These are phyloP conservation scores for Alexandromys oeconomus DNA, from an alignment of 2,797 vertebrate genomes.

Conservation along the genomic window DNA sequence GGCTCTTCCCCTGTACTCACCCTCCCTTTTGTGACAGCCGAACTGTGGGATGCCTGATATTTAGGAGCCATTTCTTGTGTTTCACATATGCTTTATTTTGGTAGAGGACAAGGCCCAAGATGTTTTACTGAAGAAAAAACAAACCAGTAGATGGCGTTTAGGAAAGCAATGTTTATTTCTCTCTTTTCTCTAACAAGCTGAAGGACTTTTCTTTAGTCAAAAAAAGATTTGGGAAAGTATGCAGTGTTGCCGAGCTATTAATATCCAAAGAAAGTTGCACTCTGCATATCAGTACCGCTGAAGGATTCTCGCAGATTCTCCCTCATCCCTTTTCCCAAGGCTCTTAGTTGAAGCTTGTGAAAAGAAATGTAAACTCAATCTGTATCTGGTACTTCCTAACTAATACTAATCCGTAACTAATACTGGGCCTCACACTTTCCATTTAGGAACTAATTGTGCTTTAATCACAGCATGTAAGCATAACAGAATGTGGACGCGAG, in stretches of 20 bases:
- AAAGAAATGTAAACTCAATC: background rate
- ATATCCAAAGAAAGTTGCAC: rapidly evolving
- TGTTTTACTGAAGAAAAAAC: background rate
- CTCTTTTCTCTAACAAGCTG: background rate
- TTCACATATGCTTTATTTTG: background rate
- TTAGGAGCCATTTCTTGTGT: background rate
- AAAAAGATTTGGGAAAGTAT: background rate
- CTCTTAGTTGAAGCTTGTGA: background rate
- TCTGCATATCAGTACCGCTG: rapidly evolving
- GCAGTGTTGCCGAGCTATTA: background rate
- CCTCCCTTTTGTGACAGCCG: background rate
- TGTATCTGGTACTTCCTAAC: background rate
- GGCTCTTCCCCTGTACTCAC: background rate
- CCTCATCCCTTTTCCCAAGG: background rate
- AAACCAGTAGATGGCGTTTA: background rate
- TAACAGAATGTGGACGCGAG: too few relatives aligned
- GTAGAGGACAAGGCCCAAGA: background rate
- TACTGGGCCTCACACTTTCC: background rate
- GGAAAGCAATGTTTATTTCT: background rate
- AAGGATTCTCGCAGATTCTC: too few relatives aligned
- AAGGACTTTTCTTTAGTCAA: background rate
- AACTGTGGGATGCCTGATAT: too few relatives aligned
- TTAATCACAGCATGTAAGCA: background rate
- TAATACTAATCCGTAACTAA: background rate
- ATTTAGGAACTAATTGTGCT: background rate